Evolutionary conservation across 1,140 invertebrate genomes (phyloP).

Genomic region (Drosophila saltans): DNA sequence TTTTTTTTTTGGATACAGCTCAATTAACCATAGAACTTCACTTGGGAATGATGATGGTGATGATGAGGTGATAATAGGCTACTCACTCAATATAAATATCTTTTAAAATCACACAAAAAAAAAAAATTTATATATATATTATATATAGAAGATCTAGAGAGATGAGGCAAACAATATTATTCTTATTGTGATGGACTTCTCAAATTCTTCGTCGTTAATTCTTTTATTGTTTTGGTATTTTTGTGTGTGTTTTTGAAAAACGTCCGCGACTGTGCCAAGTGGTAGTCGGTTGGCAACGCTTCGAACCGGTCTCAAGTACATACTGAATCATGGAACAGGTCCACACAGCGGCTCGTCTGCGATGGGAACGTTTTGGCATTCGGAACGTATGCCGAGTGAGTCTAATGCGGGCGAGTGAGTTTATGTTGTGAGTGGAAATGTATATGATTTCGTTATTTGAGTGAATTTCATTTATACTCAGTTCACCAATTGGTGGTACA

Average conservation of each 20-base stretch:
- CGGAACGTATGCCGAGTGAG: conserved; percentile 30
- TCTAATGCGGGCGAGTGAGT: background rate
- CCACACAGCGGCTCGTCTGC: conserved; percentile 35
- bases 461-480: background rate
- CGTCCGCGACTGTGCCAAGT: conserved; percentile 40
- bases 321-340: conserved; percentile 65
- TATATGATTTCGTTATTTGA: too few relatives aligned
- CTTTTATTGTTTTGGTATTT: conserved; percentile 10
- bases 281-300: conserved; percentile 49
- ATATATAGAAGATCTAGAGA: background rate
- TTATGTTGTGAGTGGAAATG: conserved; percentile 27
- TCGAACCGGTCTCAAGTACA: conserved; percentile 61
- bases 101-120: background rate
- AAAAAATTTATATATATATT: background rate
- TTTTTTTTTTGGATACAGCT: conserved; percentile 12
- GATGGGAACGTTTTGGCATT: conserved; percentile 36
- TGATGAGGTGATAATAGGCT: background rate
- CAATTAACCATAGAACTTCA: conserved; percentile 13
- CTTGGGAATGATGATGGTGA: conserved; percentile 1
- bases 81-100: conserved; percentile 5
- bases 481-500: conserved; percentile 12
- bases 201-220: background rate
- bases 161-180: background rate
- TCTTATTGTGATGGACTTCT: background rate
- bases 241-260: conserved; percentile 13